A percentile compares a stretch with the other conserved stretches of the same genome.
These are phyloP conservation scores for Leptopilina clavipes DNA, from an alignment of 1,140 invertebrate genomes.

Conservation along the genomic window DNA sequence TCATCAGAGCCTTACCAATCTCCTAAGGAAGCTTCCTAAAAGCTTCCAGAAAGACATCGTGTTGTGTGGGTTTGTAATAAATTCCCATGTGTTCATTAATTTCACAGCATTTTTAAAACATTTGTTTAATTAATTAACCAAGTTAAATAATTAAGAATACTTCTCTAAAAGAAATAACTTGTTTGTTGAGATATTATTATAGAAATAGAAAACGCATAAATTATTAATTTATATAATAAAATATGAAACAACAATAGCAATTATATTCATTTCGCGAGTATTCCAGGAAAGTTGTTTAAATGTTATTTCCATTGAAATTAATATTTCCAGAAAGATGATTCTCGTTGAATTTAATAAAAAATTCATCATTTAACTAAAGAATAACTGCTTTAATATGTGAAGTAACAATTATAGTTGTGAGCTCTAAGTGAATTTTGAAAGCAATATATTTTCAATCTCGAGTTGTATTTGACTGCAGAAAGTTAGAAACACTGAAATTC, in stretches of 20 bases:
- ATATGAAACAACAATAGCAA: not conserved
- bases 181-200: no score
- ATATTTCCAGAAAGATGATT: not conserved
- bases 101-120: no score
- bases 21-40: no score
- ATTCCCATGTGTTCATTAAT: no score
- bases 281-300: not conserved
- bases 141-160: no score
- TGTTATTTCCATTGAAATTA: not conserved
- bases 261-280: not conserved
- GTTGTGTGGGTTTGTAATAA: no score
- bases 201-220: no score
- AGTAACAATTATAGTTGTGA: conserved; percentile 1
- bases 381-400: not conserved
- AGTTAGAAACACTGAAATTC: not conserved
- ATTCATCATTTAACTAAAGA: not conserved
- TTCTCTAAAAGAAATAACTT: no score
- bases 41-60: no score
- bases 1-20: no score
- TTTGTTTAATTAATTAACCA: no score
- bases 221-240: no score
- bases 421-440: conserved; percentile 21
- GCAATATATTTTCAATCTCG: not conserved
- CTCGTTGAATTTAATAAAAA: not conserved
- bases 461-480: not conserved